These are phyloP conservation scores for Alligator mississippiensis DNA, from an alignment of 2,113 vertebrate species.

Conservation along the genomic window DNA sequence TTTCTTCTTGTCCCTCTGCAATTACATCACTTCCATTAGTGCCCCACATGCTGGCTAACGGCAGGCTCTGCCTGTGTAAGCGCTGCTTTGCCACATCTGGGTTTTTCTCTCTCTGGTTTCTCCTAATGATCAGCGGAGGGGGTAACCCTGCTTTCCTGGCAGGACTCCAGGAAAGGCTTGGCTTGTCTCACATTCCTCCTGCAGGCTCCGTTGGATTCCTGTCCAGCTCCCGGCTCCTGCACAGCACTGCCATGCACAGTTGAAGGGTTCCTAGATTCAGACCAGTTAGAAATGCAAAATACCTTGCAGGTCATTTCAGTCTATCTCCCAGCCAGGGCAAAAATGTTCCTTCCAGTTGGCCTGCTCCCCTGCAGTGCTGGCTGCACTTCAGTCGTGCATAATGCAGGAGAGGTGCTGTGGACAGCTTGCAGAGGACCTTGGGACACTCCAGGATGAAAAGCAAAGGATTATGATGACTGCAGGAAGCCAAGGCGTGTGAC, in stretches of 20 bases:
- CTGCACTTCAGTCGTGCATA: fast-evolving
- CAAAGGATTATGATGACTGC: neutral
- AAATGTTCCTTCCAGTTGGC: neutral
- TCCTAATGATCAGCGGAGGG: neutral
- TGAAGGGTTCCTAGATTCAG: neutral
- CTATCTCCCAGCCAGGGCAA: neutral
- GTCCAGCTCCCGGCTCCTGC: neutral
- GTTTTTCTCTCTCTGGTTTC: neutral
- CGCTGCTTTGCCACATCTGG: neutral
- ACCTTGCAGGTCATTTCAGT: neutral
- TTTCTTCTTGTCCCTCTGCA: neutral
- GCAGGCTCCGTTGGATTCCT: neutral
- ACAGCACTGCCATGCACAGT: neutral
- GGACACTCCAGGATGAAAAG: neutral
- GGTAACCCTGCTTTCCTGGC: neutral
- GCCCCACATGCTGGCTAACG: neutral
- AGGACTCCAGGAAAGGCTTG: neutral
- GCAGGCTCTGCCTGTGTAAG: neutral
- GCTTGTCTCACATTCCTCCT: neutral
- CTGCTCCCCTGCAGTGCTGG: neutral
- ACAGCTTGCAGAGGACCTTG: neutral
- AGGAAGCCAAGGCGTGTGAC: neutral
- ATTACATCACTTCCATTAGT: neutral
- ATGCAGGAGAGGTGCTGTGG: neutral
- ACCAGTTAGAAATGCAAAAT: neutral